Conservation (phyloP, 2,797 vertebrate species). For the Emys orbicularis region DNA sequence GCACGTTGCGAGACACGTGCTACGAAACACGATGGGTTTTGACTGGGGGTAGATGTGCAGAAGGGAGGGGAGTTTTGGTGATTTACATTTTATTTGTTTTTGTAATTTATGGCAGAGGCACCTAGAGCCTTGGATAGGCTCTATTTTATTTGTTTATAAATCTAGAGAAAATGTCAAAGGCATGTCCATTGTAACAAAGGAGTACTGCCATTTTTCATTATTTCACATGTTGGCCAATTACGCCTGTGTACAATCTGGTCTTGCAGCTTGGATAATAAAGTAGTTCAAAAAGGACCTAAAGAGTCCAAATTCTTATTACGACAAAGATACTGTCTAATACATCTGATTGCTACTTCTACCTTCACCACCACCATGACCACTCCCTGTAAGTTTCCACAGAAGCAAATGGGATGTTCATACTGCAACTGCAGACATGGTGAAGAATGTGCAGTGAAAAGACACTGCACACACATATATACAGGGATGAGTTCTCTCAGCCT, state of each 20-base stretch:
- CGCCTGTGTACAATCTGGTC: not conserved
- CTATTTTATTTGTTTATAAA: not conserved
- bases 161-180: not conserved
- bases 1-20: no score
- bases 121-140: fast-evolving
- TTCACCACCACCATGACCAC: not conserved
- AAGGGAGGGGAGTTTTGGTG: not conserved
- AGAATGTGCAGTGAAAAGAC: not conserved
- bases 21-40: fast-evolving
- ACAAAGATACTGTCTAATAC: not conserved
- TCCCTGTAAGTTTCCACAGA: not conserved
- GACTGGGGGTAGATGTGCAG: fast-evolving
- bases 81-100: not conserved
- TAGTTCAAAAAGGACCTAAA: not conserved
- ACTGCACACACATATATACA: not conserved
- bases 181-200: not conserved
- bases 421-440: not conserved
- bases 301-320: not conserved
- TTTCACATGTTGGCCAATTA: not conserved
- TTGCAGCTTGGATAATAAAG: not conserved
- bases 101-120: not conserved
- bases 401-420: not conserved
- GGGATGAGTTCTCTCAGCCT: not conserved
- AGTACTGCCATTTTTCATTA: not conserved
- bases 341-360: not conserved